A percentile compares a stretch with the other conserved stretches of the same genome.
phyloP scores from a whole-genome alignment of 2,888 invertebrate genomes.

The Drosophila mercatorum region DNA sequence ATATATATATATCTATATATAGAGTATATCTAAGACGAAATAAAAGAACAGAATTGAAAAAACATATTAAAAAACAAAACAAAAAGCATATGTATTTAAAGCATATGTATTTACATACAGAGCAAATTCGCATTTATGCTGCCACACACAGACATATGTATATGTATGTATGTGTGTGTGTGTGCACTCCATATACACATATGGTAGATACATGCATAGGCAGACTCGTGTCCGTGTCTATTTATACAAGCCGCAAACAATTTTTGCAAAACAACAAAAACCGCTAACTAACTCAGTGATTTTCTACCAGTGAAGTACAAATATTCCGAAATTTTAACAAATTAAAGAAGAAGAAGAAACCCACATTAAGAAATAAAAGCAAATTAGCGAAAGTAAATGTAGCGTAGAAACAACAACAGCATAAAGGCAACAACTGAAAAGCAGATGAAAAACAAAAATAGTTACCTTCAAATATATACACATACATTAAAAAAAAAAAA shows the following conservation, averaged over 20 bases:
- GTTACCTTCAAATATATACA: neutral
- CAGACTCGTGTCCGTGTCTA: slow-evolving; percentile 23
- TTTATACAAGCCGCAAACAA: slow-evolving; percentile 48
- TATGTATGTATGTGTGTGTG: neutral
- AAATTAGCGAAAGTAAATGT: neutral
- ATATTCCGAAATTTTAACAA: slow-evolving; percentile 73
- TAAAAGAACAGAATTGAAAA: slow-evolving; percentile 54
- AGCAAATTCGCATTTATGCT: slow-evolving; percentile 1
- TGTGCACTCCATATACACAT: slow-evolving; percentile 7
- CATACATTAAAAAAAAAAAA: too few species aligned
- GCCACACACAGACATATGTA: neutral
- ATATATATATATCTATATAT: slow-evolving; percentile 1
- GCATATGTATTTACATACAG: slow-evolving; percentile 46
- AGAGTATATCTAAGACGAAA: slow-evolving; percentile 53
- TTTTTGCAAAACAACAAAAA: slow-evolving; percentile 56
- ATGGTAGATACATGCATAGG: slow-evolving; percentile 25
- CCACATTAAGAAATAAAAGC: slow-evolving; percentile 26
- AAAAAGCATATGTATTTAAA: neutral
- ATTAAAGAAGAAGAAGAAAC: slow-evolving; percentile 36
- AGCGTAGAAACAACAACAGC: neutral
- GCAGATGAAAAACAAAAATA: neutral
- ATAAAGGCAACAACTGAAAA: slow-evolving; percentile 1
- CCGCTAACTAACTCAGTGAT: slow-evolving; percentile 84
- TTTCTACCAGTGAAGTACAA: slow-evolving; percentile 85
- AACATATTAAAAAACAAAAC: slow-evolving; percentile 41